These are phyloP conservation scores for Coregonus suidteri DNA, from an alignment of 2,797 vertebrate genomes.

Conservation along the genomic window DNA sequence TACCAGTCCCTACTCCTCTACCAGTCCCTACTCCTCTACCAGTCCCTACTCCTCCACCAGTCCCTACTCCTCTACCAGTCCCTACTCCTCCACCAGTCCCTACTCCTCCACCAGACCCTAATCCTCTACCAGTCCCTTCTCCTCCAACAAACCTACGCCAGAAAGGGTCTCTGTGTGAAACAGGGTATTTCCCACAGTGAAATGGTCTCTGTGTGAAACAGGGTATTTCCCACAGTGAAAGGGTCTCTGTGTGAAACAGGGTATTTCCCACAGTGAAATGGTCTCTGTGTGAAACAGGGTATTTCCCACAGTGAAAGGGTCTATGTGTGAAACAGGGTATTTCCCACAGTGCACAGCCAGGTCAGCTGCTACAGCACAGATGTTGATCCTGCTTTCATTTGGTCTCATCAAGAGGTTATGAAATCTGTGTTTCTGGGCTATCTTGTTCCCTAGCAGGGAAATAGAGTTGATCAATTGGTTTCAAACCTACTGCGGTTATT, in stretches of 20 bases:
- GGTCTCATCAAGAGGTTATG: slow-evolving; percentile 39
- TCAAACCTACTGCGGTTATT: no score
- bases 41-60: no score
- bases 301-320: slow-evolving; percentile 25
- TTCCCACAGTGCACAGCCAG: slow-evolving; percentile 27
- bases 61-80: no score
- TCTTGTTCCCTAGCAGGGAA: slow-evolving; percentile 18
- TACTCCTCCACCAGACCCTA: no score
- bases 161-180: slow-evolving; percentile 42
- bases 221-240: slow-evolving; percentile 22
- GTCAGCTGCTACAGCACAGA: slow-evolving; percentile 52
- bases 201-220: no score
- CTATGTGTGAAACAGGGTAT: slow-evolving; percentile 30
- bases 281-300: slow-evolving; percentile 30
- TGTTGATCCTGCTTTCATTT: slow-evolving; percentile 44
- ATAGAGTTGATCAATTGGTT: no score
- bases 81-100: no score
- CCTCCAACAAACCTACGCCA: no score
- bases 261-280: slow-evolving; percentile 37
- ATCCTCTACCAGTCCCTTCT: no score
- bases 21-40: no score
- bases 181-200: slow-evolving; percentile 23
- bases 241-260: no score
- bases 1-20: slow-evolving; percentile 27
- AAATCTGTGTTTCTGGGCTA: slow-evolving; percentile 24